phyloP scores from a whole-genome alignment of 2,888 invertebrate genomes.

The Dione vanillae region DNA sequence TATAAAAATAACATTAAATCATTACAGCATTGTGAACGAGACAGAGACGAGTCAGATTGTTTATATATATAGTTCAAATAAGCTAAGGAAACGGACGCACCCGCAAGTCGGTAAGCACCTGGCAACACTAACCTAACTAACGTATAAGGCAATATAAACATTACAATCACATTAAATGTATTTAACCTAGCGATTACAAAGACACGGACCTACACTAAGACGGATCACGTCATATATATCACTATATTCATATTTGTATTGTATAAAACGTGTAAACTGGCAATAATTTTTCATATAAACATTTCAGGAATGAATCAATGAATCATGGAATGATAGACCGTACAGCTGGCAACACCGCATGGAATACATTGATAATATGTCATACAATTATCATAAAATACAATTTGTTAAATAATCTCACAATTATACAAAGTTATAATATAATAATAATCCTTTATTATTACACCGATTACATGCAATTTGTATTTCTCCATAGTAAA shows the following conservation, averaged over 20 bases:
- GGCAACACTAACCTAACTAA: constrained; percentile 21
- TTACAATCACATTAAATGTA: constrained; percentile 31
- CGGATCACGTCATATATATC: constrained; percentile 30
- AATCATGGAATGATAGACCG: constrained; percentile 55
- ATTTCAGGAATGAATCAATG: constrained; percentile 63
- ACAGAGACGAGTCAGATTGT: constrained; percentile 1
- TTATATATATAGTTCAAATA: not conserved
- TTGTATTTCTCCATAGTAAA: too few species aligned
- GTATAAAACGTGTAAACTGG: constrained; percentile 46
- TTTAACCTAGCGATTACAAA: constrained; percentile 26
- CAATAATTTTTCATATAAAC: constrained; percentile 50
- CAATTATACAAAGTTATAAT: not conserved
- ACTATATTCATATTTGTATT: constrained; percentile 43
- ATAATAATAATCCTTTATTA: not conserved
- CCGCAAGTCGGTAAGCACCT: constrained; percentile 5
- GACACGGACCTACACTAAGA: constrained; percentile 18
- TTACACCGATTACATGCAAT: not conserved
- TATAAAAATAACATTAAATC: constrained; percentile 1
- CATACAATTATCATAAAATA: not conserved
- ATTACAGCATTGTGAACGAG: not conserved
- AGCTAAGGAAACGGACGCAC: not conserved
- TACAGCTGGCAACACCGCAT: not conserved
- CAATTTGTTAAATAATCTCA: not conserved
- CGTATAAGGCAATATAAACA: constrained; percentile 26
- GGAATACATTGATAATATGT: not conserved